A percentile compares a stretch with the other conserved stretches of the same genome.
These are phyloP conservation scores for Actenoides hombroni DNA, from an alignment of 2,113 vertebrate species.

Conservation along the genomic window DNA sequence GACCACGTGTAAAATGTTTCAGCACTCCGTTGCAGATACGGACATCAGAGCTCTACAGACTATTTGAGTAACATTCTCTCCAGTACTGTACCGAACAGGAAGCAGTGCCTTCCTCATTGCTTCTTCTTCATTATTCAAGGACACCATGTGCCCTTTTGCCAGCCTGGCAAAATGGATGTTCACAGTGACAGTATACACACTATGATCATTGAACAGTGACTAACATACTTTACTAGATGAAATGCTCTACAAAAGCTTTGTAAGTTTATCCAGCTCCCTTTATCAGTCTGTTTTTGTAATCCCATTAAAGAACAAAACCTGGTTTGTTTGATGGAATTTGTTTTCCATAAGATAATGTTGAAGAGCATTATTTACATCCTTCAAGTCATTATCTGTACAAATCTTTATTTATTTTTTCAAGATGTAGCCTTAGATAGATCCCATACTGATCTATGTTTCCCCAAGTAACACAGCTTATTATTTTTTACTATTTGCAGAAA, in stretches of 20 bases:
- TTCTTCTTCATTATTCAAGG: background rate
- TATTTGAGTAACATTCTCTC: background rate
- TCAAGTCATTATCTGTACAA: background rate
- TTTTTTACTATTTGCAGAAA: background rate
- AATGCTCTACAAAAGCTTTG: background rate
- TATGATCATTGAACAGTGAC: background rate
- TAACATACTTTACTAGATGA: background rate
- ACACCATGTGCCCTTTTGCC: background rate
- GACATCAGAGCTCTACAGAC: background rate
- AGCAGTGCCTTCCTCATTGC: background rate
- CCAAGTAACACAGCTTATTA: background rate
- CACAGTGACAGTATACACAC: background rate
- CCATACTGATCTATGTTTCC: background rate
- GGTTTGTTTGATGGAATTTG: background rate
- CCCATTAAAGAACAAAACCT: background rate
- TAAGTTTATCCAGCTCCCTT: background rate
- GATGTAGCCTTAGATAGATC: background rate
- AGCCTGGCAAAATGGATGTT: background rate
- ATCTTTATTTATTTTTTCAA: background rate
- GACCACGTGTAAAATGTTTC: background rate
- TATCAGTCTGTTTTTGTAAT: background rate
- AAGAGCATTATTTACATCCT: background rate
- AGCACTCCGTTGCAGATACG: background rate
- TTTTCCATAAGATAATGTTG: background rate
- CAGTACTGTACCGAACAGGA: background rate